Evolutionary conservation across 2,113 vertebrate species (phyloP).

Genomic region (Ivindomyrus marchei): DNA sequence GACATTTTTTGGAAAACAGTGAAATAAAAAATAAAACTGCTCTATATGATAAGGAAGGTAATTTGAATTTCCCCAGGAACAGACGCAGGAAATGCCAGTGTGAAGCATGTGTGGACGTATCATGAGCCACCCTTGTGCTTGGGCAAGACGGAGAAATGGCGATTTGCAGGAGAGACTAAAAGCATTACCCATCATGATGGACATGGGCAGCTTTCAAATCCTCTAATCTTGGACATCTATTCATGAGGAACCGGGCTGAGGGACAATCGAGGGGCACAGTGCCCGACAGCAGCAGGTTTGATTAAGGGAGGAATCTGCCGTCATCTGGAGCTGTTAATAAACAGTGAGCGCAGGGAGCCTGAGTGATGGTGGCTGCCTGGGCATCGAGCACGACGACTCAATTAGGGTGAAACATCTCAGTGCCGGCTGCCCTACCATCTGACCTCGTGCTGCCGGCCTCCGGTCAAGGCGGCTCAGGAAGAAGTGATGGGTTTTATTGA

Average conservation of each 20-base stretch:
- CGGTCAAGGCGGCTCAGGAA: background rate
- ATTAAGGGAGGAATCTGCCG: slow-evolving; percentile 12
- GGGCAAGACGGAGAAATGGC: background rate
- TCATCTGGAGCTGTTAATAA: slow-evolving; percentile 24
- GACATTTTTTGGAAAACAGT: background rate
- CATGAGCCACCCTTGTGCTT: background rate
- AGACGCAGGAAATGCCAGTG: background rate
- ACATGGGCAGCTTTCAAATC: background rate
- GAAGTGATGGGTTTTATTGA: background rate
- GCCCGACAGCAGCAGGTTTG: slow-evolving; percentile 7
- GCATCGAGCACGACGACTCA: background rate
- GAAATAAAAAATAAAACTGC: background rate
- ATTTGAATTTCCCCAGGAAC: background rate
- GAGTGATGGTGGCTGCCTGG: background rate
- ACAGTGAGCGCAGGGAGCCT: background rate
- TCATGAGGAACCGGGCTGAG: background rate
- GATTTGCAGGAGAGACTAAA: background rate
- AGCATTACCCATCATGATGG: background rate
- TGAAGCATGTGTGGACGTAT: background rate
- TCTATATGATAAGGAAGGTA: background rate
- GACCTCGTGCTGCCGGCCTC: background rate
- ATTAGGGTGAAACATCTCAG: slow-evolving; percentile 19
- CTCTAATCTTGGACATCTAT: slow-evolving; percentile 3
- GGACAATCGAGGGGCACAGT: background rate
- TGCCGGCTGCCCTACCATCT: background rate